phyloP scores from a whole-genome alignment of 2,888 invertebrate genomes.

The Acleris cristana region DNA sequence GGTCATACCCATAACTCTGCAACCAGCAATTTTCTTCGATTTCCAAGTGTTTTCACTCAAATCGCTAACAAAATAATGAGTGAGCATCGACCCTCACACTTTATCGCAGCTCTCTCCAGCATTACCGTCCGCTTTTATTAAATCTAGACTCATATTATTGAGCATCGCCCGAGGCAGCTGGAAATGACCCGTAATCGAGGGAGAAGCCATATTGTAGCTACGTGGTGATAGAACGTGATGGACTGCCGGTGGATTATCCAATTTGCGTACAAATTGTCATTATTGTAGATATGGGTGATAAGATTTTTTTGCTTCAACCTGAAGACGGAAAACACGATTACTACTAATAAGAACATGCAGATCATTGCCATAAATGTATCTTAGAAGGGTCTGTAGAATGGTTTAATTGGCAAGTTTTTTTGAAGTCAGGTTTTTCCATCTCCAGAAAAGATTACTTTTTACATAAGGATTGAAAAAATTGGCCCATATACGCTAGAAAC shows the following conservation, averaged over 20 bases:
- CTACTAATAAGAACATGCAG: too few species aligned
- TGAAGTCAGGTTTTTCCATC: too few species aligned
- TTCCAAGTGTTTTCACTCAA: slow-evolving; percentile 75
- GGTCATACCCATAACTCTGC: slow-evolving; percentile 51
- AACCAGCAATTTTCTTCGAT: slow-evolving; percentile 68
- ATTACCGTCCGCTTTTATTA: slow-evolving; percentile 64
- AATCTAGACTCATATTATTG: slow-evolving; percentile 70
- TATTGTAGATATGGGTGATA: slow-evolving; percentile 11
- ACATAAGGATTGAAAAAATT: too few species aligned
- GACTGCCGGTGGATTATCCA: slow-evolving; percentile 52
- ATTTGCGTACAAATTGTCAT: slow-evolving; percentile 48
- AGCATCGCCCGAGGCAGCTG: slow-evolving; percentile 62
- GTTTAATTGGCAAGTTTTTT: too few species aligned
- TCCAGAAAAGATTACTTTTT: too few species aligned
- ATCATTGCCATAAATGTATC: too few species aligned
- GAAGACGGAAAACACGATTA: too few species aligned
- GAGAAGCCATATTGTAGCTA: slow-evolving; percentile 53
- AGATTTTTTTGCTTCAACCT: too few species aligned
- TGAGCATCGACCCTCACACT: slow-evolving; percentile 67
- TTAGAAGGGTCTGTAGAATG: too few species aligned
- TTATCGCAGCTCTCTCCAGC: slow-evolving; percentile 68
- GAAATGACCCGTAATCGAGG: slow-evolving; percentile 59
- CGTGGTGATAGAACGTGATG: slow-evolving; percentile 50
- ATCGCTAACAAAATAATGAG: slow-evolving; percentile 74
- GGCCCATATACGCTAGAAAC: too few species aligned